phyloP scores from a whole-genome alignment of 2,113 vertebrate species.

The Procapra przewalskii region DNA sequence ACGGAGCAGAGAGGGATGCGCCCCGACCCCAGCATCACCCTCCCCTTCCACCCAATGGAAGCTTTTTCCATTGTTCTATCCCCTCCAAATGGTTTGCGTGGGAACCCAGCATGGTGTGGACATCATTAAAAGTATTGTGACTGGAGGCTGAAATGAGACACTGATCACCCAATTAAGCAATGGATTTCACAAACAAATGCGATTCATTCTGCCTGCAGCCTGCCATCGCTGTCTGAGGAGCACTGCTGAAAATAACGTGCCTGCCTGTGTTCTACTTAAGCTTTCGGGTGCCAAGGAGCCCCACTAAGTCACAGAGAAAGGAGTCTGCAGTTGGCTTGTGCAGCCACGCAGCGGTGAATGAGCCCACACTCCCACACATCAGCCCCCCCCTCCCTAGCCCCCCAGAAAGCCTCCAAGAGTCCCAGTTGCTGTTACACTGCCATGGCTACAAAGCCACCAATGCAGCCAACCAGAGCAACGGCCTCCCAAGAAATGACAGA shows the following conservation, averaged over 20 bases:
- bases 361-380: slow-evolving; percentile 32
- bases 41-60: slow-evolving; percentile 34
- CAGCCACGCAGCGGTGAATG: slow-evolving; percentile 68
- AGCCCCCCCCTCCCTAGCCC: not conserved
- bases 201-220: slow-evolving; percentile 63
- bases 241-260: slow-evolving; percentile 45
- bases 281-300: slow-evolving; percentile 43
- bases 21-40: not conserved
- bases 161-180: slow-evolving; percentile 72
- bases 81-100: slow-evolving; percentile 36
- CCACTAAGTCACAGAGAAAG: slow-evolving; percentile 55
- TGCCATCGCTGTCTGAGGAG: slow-evolving; percentile 60
- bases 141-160: slow-evolving; percentile 66
- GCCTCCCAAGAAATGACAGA: slow-evolving; percentile 78
- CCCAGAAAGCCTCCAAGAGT: slow-evolving; percentile 46
- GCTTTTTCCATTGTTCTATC: slow-evolving; percentile 46
- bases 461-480: slow-evolving; percentile 72
- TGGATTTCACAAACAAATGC: slow-evolving; percentile 77
- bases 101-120: slow-evolving; percentile 70
- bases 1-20: not conserved
- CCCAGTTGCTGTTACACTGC: slow-evolving; percentile 68
- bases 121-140: slow-evolving; percentile 71
- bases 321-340: not conserved
- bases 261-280: slow-evolving; percentile 48
- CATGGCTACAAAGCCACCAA: slow-evolving; percentile 71